A percentile compares a stretch with the other conserved stretches of the same genome.
Conservation (phyloP, 2,113 vertebrate genomes). For the Mirounga angustirostris region DNA sequence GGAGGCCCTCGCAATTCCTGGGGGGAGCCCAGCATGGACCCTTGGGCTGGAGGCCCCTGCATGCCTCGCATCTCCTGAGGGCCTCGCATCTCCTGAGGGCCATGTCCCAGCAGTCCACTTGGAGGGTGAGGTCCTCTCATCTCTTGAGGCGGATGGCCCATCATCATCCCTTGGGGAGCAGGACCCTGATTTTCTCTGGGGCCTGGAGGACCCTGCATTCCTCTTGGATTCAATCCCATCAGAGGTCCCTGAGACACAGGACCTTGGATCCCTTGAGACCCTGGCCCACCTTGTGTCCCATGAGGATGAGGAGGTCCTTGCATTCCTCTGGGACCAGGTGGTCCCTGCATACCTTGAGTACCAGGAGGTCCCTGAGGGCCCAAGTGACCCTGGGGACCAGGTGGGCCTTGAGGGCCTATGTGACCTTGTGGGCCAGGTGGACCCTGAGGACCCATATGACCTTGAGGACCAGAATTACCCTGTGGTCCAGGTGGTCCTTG, state of each 20-base stretch:
- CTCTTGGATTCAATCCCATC: constrained; percentile 92
- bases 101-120: constrained; percentile 92
- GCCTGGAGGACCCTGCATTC: constrained; percentile 91
- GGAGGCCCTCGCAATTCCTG: constrained; percentile 89
- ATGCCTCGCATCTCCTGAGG: constrained; percentile 89
- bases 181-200: constrained; percentile 91
- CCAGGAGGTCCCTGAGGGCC: constrained; percentile 89
- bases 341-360: constrained; percentile 91
- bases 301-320: constrained; percentile 92
- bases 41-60: constrained; percentile 90
- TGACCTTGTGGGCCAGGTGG: constrained; percentile 89
- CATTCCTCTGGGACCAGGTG: constrained; percentile 90
- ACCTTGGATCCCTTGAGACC: constrained; percentile 92
- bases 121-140: constrained; percentile 92
- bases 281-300: constrained; percentile 91
- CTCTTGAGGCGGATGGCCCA: constrained; percentile 90
- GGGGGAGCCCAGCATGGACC: constrained; percentile 91
- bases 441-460: constrained; percentile 90
- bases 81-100: constrained; percentile 91
- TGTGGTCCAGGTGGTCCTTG: constrained; percentile 91
- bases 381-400: constrained; percentile 90
- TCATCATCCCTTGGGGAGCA: constrained; percentile 93
- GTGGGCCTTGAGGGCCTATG: constrained; percentile 88
- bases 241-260: constrained; percentile 91
- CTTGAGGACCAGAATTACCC: constrained; percentile 88